phyloP scores from a whole-genome alignment of 2,888 invertebrate species.

The Eudiplozoon nipponicum region DNA sequence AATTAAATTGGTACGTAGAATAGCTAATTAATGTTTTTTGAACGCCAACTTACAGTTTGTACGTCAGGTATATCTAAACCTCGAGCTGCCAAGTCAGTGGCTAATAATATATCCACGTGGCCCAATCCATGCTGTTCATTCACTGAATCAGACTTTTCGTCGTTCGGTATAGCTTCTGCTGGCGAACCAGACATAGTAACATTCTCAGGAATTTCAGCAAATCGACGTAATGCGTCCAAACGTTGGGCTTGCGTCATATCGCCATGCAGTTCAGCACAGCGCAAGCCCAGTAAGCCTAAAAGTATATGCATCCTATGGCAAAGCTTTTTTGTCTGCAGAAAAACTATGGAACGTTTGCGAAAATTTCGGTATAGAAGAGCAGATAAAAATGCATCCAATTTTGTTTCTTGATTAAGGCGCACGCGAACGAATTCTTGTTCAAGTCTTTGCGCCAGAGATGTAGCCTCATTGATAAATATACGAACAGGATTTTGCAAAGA shows the following conservation, averaged over 20 bases:
- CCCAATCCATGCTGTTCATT: not conserved
- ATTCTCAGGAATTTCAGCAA: slow-evolving; percentile 4
- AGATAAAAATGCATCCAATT: slow-evolving; percentile 48
- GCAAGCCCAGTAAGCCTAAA: slow-evolving; percentile 53
- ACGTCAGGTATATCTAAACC: slow-evolving; percentile 86
- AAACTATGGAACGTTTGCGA: slow-evolving; percentile 58
- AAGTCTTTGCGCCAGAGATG: slow-evolving; percentile 67
- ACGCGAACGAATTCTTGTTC: slow-evolving; percentile 70
- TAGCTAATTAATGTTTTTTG: too few species aligned
- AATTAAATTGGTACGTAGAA: not conserved
- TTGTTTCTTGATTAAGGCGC: slow-evolving; percentile 45
- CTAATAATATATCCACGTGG: slow-evolving; percentile 38
- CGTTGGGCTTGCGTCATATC: slow-evolving; percentile 56
- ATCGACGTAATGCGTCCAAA: slow-evolving; percentile 10
- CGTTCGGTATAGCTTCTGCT: slow-evolving; percentile 50
- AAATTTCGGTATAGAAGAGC: slow-evolving; percentile 57
- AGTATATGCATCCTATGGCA: slow-evolving; percentile 69
- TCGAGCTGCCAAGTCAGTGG: slow-evolving; percentile 65
- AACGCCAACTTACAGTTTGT: slow-evolving; percentile 40
- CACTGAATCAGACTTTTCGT: slow-evolving; percentile 39
- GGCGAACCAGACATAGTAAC: too few species aligned
- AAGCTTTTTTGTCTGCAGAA: slow-evolving; percentile 75
- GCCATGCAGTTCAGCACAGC: slow-evolving; percentile 63
- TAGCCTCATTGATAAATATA: slow-evolving; percentile 73
- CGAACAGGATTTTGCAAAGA: slow-evolving; percentile 65